Percentiles rank a stretch among this genome's conserved stretches.
Evolutionary conservation across 2,113 vertebrate genomes (phyloP).

Genomic region (Sinocyclocheilus grahami): DNA sequence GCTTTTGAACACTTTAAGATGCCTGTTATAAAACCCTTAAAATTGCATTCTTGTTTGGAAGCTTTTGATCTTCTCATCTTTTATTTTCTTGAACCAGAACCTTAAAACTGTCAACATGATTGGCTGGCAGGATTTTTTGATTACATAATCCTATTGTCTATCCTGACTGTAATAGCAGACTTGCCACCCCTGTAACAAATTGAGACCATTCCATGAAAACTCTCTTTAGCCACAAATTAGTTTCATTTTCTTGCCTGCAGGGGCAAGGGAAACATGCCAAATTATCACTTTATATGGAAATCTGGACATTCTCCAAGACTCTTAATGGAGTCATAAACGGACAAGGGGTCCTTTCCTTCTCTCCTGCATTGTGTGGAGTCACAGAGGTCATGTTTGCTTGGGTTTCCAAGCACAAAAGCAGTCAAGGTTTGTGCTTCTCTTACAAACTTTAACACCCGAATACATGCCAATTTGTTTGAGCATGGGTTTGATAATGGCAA

Average conservation of each 20-base stretch:
- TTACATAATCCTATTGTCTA: slow-evolving; percentile 43
- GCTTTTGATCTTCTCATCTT: slow-evolving; percentile 3
- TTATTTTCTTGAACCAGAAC: slow-evolving; percentile 7
- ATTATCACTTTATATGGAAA: slow-evolving; percentile 52
- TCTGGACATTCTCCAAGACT: slow-evolving; percentile 37
- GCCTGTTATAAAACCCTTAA: background rate
- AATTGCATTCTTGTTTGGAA: background rate
- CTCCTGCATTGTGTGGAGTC: slow-evolving; percentile 55
- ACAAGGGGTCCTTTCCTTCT: slow-evolving; percentile 56
- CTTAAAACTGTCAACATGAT: slow-evolving; percentile 1
- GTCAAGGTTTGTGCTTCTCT: slow-evolving; percentile 58
- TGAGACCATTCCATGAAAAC: background rate
- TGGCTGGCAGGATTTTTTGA: background rate
- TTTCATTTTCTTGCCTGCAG: slow-evolving; percentile 20
- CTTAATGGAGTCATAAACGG: slow-evolving; percentile 59
- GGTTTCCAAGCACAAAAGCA: slow-evolving; percentile 69
- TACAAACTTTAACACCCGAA: slow-evolving; percentile 58
- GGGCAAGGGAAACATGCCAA: slow-evolving; percentile 30
- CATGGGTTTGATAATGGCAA: slow-evolving; percentile 45
- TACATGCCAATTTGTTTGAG: slow-evolving; percentile 48
- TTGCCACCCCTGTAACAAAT: slow-evolving; percentile 12
- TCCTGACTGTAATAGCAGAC: slow-evolving; percentile 3
- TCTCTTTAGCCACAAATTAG: slow-evolving; percentile 36
- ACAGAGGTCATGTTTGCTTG: slow-evolving; percentile 71
- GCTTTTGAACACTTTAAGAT: background rate